phyloP scores from a whole-genome alignment of 1,140 invertebrate genomes.

The Anastrepha obliqua region DNA sequence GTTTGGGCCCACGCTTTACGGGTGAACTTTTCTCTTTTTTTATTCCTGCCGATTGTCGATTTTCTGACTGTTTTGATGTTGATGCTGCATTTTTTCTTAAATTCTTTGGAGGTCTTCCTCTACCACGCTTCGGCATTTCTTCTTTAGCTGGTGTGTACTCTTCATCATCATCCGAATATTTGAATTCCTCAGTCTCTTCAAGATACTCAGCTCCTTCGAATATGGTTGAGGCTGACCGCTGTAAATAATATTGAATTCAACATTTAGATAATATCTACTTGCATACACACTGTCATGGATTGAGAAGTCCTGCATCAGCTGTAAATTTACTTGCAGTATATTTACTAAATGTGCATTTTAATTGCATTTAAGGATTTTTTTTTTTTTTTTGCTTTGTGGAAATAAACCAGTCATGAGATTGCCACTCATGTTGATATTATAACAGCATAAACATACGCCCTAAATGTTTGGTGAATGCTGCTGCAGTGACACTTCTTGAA shows the following conservation, averaged over 20 bases:
- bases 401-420: too few relatives aligned
- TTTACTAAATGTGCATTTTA: too few relatives aligned
- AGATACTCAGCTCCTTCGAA: slow-evolving; percentile 43
- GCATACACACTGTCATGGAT: too few relatives aligned
- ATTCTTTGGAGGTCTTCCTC: slow-evolving; percentile 17
- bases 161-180: slow-evolving; percentile 51
- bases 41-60: not conserved
- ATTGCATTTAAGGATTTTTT: too few relatives aligned
- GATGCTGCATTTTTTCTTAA: not conserved
- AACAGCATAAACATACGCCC: too few relatives aligned
- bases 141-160: slow-evolving; percentile 45
- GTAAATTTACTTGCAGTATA: too few relatives aligned
- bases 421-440: too few relatives aligned
- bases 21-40: slow-evolving; percentile 5
- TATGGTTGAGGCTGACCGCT: not conserved
- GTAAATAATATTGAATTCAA: not conserved
- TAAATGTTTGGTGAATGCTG: too few relatives aligned
- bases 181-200: slow-evolving; percentile 53
- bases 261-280: too few relatives aligned
- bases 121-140: slow-evolving; percentile 30
- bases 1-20: slow-evolving; percentile 36
- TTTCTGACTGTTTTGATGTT: slow-evolving; percentile 26
- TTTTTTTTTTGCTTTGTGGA: too few relatives aligned
- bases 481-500: too few relatives aligned
- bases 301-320: too few relatives aligned